These are phyloP conservation scores for Salvelinus alpinus DNA, from an alignment of 2,113 vertebrate genomes.

Conservation along the genomic window DNA sequence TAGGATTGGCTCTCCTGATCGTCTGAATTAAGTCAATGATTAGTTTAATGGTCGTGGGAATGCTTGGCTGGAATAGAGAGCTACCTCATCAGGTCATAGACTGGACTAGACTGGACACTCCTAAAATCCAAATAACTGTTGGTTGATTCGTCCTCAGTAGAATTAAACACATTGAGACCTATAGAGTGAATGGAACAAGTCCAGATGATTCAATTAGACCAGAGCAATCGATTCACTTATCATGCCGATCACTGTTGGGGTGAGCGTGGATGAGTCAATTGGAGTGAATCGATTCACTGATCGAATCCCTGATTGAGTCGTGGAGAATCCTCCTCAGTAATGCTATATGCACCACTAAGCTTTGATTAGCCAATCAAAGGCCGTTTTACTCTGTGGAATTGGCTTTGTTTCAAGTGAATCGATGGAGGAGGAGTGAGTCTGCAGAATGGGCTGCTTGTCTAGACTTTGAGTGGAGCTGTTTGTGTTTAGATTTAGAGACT, in stretches of 20 bases:
- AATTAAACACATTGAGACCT: constrained; percentile 1
- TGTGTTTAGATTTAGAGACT: background rate
- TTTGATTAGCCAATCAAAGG: constrained; percentile 50
- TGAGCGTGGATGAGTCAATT: constrained; percentile 58
- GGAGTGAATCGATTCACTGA: constrained; percentile 54
- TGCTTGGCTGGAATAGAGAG: constrained; percentile 12
- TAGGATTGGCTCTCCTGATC: background rate
- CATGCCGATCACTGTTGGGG: constrained; percentile 40
- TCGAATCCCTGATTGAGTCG: constrained; percentile 52
- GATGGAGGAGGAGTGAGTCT: constrained; percentile 42
- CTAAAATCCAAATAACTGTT: constrained; percentile 5
- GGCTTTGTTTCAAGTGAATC: constrained; percentile 36
- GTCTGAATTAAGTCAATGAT: background rate
- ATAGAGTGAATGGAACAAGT: constrained; percentile 15
- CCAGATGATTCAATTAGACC: constrained; percentile 26
- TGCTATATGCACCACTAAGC: constrained; percentile 28
- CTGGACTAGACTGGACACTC: background rate
- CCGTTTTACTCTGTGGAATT: constrained; percentile 26
- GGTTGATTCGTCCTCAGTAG: constrained; percentile 16
- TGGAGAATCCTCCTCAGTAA: constrained; percentile 25
- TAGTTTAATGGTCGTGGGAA: background rate
- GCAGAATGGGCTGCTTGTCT: constrained; percentile 28
- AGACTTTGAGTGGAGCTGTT: background rate
- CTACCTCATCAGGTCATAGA: background rate
- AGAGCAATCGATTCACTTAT: constrained; percentile 50